A percentile compares a stretch with the other conserved stretches of the same genome.
phyloP scores from a whole-genome alignment of 2,113 vertebrate genomes.

The Pygoscelis antarcticus region DNA sequence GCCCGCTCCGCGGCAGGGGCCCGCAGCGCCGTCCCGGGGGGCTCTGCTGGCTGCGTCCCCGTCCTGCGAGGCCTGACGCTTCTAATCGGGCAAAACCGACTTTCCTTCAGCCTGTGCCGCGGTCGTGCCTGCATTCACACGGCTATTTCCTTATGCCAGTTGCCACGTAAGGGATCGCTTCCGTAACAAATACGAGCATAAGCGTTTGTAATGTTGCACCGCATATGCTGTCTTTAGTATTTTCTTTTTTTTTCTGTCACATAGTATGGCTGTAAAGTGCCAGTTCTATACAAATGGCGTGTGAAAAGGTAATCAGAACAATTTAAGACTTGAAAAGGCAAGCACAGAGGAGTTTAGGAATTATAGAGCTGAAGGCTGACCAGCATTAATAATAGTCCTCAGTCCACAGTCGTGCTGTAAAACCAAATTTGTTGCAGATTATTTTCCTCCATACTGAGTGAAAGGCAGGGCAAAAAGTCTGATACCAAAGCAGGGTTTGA shows the following conservation, averaged over 20 bases:
- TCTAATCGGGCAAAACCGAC: fast-evolving
- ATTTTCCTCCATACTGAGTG: not conserved
- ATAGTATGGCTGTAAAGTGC: not conserved
- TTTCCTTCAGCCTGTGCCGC: fast-evolving
- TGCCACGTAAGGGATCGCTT: not conserved
- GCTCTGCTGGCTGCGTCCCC: not conserved
- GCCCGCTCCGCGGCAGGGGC: no score
- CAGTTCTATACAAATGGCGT: fast-evolving
- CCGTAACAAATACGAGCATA: fast-evolving
- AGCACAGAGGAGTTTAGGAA: not conserved
- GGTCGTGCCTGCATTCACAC: fast-evolving
- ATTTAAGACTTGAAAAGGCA: not conserved
- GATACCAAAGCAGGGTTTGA: not conserved
- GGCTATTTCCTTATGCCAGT: not conserved
- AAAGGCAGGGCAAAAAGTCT: not conserved
- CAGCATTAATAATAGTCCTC: no score
- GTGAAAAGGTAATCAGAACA: no score
- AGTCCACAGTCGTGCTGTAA: not conserved
- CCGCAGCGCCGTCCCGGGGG: no score
- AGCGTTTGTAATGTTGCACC: fast-evolving
- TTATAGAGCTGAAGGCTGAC: not conserved
- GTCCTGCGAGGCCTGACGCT: not conserved
- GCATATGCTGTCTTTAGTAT: fast-evolving
- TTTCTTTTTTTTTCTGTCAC: not conserved
- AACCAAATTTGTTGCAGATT: not conserved